Evolutionary conservation across 2,888 invertebrate species (phyloP), one percentile per base, ranked within the genome.

Genomic region (Thumatha senex): DNA sequence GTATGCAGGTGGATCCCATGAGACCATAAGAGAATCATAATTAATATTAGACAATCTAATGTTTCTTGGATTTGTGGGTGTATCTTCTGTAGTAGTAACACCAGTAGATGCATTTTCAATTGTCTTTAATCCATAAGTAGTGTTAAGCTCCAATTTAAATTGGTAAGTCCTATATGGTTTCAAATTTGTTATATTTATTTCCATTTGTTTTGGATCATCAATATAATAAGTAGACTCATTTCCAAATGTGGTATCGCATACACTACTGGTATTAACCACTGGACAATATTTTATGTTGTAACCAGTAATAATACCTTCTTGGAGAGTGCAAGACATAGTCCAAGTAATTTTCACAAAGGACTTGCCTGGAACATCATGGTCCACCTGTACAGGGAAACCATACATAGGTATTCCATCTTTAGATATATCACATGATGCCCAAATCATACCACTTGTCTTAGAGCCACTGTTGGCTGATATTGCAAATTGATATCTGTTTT

Each of bases 391-490:
- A 48, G 86, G 86, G 57, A 87, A 87, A 88, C 92, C 60, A 94
- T 93, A 60, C 94, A 95, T 93, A 35, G 78, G 80, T 56, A 89
- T 84, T 33, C 76, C 81, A 64, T 88, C 89, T 67, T 82, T 87
- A 35, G 89, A 87, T 67, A 91, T 90, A 43, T 89, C 89, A 77
- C 97, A 97, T 33, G 93, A 93, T 9, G 96, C 95, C 97, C 97
- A 97, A 10, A 94, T 93, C 95, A 97, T 96, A 0, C 97, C 97
- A 75, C 96, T 96, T 61, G 96, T 96, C 54, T 92, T 92, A 3
- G 80, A 80, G 0, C 87, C 82, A 38, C 93, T 94, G 72, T 97
- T 96, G 0, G 96, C 96, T 5, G 97, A 94, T 55, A 97, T 96
- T 1, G 97, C 97, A 89, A 97, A 96, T 72, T 93, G 96, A 76